A percentile compares a stretch with the other conserved stretches of the same genome.
Evolutionary conservation across 2,113 vertebrate genomes (phyloP).

Genomic region (Calypte anna): DNA sequence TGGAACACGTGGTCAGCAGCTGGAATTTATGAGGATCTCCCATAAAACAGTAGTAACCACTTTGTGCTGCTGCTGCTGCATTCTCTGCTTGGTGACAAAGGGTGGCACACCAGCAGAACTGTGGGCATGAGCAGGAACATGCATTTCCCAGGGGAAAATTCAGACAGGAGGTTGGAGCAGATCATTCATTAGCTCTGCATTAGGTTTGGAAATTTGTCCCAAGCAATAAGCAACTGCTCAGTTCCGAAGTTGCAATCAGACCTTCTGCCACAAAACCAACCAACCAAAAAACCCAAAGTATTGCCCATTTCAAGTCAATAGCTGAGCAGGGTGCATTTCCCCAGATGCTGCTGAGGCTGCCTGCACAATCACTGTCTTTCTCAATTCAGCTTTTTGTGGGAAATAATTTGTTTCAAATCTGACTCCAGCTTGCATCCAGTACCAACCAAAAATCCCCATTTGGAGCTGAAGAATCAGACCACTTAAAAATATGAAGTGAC

Average conservation of each 20-base stretch:
- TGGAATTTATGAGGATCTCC: not conserved
- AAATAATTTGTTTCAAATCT: constrained; percentile 31
- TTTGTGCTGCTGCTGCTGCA: not conserved
- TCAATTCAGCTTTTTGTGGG: not conserved
- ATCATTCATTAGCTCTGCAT: not conserved
- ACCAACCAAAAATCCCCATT: not conserved
- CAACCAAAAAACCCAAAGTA: not conserved
- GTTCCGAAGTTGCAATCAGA: not conserved
- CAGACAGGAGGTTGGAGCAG: not conserved
- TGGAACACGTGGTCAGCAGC: constrained; percentile 23
- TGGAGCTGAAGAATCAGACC: not conserved
- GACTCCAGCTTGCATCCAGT: not conserved
- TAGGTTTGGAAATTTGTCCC: not conserved
- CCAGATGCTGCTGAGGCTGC: not conserved
- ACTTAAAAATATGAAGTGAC: not conserved
- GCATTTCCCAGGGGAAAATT: not conserved
- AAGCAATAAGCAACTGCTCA: not conserved
- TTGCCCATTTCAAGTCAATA: not conserved
- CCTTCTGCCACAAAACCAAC: not conserved
- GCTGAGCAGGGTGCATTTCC: not conserved
- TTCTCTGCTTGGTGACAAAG: constrained; percentile 42
- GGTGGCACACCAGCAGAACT: constrained; percentile 8
- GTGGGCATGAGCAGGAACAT: constrained; percentile 32
- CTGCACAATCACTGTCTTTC: not conserved
- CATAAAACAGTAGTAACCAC: constrained; percentile 52